These are phyloP conservation scores for Odobenus rosmarus DNA, from an alignment of 2,113 vertebrate genomes.

Conservation along the genomic window DNA sequence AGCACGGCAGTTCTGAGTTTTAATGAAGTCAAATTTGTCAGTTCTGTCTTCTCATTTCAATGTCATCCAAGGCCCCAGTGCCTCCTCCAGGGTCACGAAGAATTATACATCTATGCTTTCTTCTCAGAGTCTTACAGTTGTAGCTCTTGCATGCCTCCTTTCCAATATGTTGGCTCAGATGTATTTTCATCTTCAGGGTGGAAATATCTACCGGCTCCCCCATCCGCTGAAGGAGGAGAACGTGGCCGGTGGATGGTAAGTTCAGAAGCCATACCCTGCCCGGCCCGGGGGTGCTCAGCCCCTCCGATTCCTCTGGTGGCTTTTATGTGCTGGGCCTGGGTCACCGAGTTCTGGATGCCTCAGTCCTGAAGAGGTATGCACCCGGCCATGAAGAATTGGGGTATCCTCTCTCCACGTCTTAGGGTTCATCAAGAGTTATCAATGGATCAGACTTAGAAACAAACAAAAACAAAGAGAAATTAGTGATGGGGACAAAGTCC, in stretches of 20 bases:
- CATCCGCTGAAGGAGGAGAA: conserved; percentile 63
- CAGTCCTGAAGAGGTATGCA: background rate
- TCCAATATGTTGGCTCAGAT: background rate
- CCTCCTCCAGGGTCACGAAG: background rate
- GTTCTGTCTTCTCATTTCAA: background rate
- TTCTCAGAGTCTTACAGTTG: background rate
- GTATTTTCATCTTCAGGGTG: conserved; percentile 75
- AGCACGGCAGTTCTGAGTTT: background rate
- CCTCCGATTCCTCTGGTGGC: background rate
- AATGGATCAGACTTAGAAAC: background rate
- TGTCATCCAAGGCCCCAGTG: background rate
- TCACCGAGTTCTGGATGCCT: background rate
- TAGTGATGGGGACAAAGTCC: background rate
- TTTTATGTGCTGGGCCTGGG: background rate
- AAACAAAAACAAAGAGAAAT: background rate
- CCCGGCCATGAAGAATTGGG: background rate
- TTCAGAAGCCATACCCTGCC: background rate
- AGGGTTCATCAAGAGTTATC: background rate
- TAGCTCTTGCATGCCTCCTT: background rate
- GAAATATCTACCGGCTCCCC: conserved; percentile 80
- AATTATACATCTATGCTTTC: background rate
- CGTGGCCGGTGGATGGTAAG: conserved; percentile 67
- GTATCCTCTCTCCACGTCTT: background rate
- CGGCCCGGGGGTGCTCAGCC: rapidly evolving
- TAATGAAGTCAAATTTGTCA: background rate